Conservation (phyloP, 2,888 invertebrate genomes). For the Andrena camellia region DNA sequence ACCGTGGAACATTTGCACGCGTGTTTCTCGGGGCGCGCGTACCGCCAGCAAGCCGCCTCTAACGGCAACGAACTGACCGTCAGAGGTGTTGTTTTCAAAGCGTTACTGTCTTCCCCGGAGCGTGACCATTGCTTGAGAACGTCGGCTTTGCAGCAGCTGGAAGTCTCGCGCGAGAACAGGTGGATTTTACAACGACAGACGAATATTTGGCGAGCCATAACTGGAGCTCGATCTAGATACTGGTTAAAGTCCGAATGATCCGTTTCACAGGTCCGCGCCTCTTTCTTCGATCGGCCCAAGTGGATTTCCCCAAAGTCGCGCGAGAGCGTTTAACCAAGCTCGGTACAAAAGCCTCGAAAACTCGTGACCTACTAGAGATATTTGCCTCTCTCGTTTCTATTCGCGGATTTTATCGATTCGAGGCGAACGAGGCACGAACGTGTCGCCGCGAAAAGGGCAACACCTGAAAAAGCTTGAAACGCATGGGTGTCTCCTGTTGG, state of each 20-base stretch:
- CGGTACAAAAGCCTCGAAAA: slow-evolving; percentile 29
- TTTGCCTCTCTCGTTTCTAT: slow-evolving; percentile 35
- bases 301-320: neutral
- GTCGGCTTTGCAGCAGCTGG: neutral
- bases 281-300: neutral
- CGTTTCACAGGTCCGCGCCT: neutral
- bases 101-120: neutral
- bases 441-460: neutral
- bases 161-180: neutral
- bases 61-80: slow-evolving; percentile 18
- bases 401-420: slow-evolving; percentile 46
- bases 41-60: slow-evolving; percentile 5
- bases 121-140: neutral
- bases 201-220: no score
- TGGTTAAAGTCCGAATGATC: neutral
- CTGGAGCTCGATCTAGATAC: neutral
- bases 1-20: slow-evolving; percentile 27
- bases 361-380: slow-evolving; percentile 43
- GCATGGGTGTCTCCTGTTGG: neutral
- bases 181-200: neutral
- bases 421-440: neutral
- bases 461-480: neutral
- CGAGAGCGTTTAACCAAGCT: neutral
- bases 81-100: neutral
- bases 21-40: neutral